phyloP scores from a whole-genome alignment of 2,113 vertebrate genomes.

The Channa maculata region DNA sequence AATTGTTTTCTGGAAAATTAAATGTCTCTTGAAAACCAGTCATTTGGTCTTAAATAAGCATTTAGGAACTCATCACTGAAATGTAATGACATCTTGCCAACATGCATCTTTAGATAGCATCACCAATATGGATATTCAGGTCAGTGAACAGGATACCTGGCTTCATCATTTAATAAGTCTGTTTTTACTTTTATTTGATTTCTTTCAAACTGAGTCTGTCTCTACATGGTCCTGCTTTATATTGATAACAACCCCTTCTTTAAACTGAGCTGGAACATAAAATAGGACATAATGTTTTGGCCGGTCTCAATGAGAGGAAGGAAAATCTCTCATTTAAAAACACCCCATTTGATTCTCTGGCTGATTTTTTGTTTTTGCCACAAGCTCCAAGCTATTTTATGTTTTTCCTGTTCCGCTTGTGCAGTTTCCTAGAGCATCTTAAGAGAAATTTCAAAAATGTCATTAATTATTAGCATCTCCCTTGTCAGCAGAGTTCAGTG shows the following conservation, averaged over 20 bases:
- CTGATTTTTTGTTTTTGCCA: slow-evolving; percentile 27
- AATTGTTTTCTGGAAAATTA: slow-evolving; percentile 23
- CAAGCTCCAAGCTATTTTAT: slow-evolving; percentile 41
- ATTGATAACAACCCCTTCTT: neutral
- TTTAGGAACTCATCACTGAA: too few relatives aligned
- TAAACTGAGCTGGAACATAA: slow-evolving; percentile 22
- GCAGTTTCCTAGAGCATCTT: slow-evolving; percentile 53
- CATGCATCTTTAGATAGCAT: too few relatives aligned
- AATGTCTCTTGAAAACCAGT: neutral
- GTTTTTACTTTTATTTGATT: neutral
- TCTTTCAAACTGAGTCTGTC: too few relatives aligned
- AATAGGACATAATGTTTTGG: slow-evolving; percentile 42
- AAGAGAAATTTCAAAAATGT: slow-evolving; percentile 65
- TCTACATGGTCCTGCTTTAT: too few relatives aligned
- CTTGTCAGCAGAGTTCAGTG: slow-evolving; percentile 49
- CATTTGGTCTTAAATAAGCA: too few relatives aligned
- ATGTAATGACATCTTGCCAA: too few relatives aligned
- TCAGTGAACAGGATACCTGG: neutral
- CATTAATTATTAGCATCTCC: slow-evolving; percentile 70
- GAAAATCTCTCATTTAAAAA: neutral
- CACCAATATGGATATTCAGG: too few relatives aligned
- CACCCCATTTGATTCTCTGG: slow-evolving; percentile 16
- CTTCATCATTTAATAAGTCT: neutral
- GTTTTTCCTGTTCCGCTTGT: slow-evolving; percentile 15
- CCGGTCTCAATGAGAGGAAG: neutral